phyloP scores from a whole-genome alignment of 2,888 invertebrate species.

The Priocnemis perturbator region DNA sequence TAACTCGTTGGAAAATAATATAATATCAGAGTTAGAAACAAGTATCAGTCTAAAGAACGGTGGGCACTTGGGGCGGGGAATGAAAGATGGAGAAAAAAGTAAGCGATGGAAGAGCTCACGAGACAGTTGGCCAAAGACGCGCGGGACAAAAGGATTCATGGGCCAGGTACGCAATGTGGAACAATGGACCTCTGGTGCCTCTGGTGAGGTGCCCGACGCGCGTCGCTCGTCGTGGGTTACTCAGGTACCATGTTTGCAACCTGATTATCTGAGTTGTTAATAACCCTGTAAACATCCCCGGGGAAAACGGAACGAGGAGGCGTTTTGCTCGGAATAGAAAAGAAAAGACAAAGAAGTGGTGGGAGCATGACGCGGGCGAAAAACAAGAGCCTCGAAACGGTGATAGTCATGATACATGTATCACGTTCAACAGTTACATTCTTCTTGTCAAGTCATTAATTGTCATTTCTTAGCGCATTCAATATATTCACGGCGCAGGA shows the following conservation, averaged over 20 bases:
- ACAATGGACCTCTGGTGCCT: constrained; percentile 38
- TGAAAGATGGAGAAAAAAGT: constrained; percentile 25
- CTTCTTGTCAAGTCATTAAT: no score
- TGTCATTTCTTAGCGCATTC: no score
- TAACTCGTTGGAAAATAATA: no score
- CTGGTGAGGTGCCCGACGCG: constrained; percentile 30
- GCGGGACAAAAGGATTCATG: constrained; percentile 48
- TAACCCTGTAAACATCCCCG: constrained; percentile 47
- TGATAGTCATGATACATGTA: no score
- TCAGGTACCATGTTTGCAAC: constrained; percentile 57
- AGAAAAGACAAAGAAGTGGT: neutral
- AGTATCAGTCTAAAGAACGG: neutral
- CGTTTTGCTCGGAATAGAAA: constrained; percentile 9
- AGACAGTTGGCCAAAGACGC: constrained; percentile 44
- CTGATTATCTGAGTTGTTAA: constrained; percentile 55
- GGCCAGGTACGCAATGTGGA: constrained; percentile 46
- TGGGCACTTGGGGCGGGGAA: no score
- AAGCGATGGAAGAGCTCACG: constrained; percentile 37
- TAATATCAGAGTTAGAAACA: constrained; percentile 18
- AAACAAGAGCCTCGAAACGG: neutral
- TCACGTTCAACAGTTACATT: no score
- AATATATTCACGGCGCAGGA: no score
- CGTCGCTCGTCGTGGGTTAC: constrained; percentile 27
- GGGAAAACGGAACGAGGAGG: constrained; percentile 7
- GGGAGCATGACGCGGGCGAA: neutral